Evolutionary conservation across 2,888 invertebrate species (phyloP).

Genomic region (Orthosia gothica): DNA sequence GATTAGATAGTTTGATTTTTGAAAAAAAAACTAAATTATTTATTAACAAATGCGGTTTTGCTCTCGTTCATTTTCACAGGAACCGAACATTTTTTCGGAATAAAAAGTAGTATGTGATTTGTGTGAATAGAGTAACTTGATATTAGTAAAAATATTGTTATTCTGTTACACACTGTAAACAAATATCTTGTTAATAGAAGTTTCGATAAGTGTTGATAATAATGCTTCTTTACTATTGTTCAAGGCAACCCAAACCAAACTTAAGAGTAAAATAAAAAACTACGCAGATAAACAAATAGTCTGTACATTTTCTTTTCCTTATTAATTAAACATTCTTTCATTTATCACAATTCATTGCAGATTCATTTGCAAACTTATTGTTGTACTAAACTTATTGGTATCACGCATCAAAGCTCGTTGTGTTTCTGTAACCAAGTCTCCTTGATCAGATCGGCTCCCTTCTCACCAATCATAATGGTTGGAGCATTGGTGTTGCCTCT

Average conservation of each 20-base stretch:
- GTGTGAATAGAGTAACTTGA: not conserved
- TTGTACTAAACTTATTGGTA: conserved; percentile 24
- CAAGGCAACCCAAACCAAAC: not conserved
- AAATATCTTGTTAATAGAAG: not conserved
- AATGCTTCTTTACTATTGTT: too few species aligned
- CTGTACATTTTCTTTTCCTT: conserved; percentile 10
- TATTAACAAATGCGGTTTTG: too few species aligned
- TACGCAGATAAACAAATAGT: not conserved
- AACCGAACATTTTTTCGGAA: not conserved
- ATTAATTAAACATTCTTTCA: not conserved
- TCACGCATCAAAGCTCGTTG: conserved; percentile 72
- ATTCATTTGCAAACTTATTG: conserved; percentile 11
- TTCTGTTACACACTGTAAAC: not conserved
- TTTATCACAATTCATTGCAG: conserved; percentile 51
- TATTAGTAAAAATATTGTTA: not conserved
- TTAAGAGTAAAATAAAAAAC: not conserved
- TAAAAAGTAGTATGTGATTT: not conserved
- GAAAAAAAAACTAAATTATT: not conserved
- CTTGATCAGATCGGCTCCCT: conserved; percentile 93
- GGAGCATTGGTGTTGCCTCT: conserved; percentile 93
- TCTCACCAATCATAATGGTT: conserved; percentile 93
- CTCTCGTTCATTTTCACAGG: not conserved
- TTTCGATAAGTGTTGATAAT: not conserved
- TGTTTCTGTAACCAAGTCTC: conserved; percentile 86
- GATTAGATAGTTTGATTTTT: not conserved